Conservation (phyloP, 2,888 invertebrate species). For the Myopa tessellatipennis region DNA sequence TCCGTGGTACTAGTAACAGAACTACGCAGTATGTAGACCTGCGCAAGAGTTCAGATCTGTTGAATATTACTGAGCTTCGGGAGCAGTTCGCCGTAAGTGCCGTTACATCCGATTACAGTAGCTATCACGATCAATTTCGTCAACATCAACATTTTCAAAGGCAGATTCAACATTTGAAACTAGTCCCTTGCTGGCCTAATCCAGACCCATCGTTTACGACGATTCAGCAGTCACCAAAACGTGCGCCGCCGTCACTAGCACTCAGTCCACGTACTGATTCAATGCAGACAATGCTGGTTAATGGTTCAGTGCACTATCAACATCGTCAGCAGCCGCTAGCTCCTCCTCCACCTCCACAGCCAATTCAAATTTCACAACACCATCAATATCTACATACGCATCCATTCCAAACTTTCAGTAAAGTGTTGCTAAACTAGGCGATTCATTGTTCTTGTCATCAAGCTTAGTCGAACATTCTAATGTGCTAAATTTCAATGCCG, state of each 20-base stretch:
- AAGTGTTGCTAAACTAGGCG: slow-evolving; percentile 56
- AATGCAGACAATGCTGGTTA: slow-evolving; percentile 34
- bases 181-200: slow-evolving; percentile 29
- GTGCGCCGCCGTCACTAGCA: slow-evolving; percentile 44
- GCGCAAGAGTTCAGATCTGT: slow-evolving; percentile 46
- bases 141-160: slow-evolving; percentile 42
- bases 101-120: slow-evolving; percentile 29
- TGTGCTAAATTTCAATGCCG: slow-evolving; percentile 25
- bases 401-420: slow-evolving; percentile 60
- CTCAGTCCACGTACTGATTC: slow-evolving; percentile 47
- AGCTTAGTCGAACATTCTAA: background rate
- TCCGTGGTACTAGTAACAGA: slow-evolving; percentile 37
- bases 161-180: slow-evolving; percentile 29
- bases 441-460: background rate
- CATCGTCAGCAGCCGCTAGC: slow-evolving; percentile 23
- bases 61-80: slow-evolving; percentile 49
- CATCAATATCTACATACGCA: slow-evolving; percentile 49
- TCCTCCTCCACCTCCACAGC: slow-evolving; percentile 41
- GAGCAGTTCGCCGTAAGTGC: slow-evolving; percentile 46
- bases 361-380: slow-evolving; percentile 43
- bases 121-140: slow-evolving; percentile 8
- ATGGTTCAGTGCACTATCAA: slow-evolving; percentile 43
- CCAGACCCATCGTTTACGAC: background rate
- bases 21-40: slow-evolving; percentile 41
- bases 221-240: slow-evolving; percentile 26